A percentile compares a stretch with the other conserved stretches of the same genome.
Evolutionary conservation across 2,797 vertebrate genomes (phyloP).

Genomic region (Alosa sapidissima): DNA sequence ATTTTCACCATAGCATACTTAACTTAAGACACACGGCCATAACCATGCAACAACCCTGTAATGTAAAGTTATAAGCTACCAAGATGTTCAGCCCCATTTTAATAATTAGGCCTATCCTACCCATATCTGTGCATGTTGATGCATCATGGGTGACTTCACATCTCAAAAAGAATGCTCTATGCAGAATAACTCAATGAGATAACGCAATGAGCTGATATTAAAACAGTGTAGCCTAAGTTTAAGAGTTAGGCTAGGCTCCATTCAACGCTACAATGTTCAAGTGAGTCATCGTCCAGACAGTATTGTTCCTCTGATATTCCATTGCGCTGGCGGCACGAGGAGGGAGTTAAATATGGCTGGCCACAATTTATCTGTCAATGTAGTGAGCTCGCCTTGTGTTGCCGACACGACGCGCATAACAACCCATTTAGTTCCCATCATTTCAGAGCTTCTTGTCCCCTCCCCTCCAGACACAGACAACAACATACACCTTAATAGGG

Average conservation of each 20-base stretch:
- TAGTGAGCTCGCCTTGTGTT: constrained; percentile 58
- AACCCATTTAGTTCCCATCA: constrained; percentile 65
- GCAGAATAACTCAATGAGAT: not conserved
- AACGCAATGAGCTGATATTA: not conserved
- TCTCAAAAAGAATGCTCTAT: not conserved
- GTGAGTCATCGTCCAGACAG: constrained; percentile 20
- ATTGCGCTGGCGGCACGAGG: constrained; percentile 46
- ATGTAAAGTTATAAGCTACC: too few relatives aligned
- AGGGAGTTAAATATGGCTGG: constrained; percentile 65
- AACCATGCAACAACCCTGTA: too few relatives aligned
- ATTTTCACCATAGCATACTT: not conserved
- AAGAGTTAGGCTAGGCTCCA: not conserved
- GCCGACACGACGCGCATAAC: constrained; percentile 63
- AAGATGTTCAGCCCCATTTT: too few relatives aligned
- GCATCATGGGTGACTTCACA: not conserved
- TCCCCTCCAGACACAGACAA: constrained; percentile 77
- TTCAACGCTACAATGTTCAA: not conserved
- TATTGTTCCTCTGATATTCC: constrained; percentile 43
- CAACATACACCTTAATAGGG: constrained; percentile 74
- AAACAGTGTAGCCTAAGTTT: not conserved
- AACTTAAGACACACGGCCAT: too few relatives aligned
- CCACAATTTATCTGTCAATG: constrained; percentile 62
- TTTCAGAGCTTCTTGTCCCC: constrained; percentile 66
- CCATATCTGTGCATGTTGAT: too few relatives aligned
- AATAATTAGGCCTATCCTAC: too few relatives aligned